A percentile compares a stretch with the other conserved stretches of the same genome.
These are phyloP conservation scores for Ethmia dodecea DNA, from an alignment of 2,888 invertebrate species.

Conservation along the genomic window DNA sequence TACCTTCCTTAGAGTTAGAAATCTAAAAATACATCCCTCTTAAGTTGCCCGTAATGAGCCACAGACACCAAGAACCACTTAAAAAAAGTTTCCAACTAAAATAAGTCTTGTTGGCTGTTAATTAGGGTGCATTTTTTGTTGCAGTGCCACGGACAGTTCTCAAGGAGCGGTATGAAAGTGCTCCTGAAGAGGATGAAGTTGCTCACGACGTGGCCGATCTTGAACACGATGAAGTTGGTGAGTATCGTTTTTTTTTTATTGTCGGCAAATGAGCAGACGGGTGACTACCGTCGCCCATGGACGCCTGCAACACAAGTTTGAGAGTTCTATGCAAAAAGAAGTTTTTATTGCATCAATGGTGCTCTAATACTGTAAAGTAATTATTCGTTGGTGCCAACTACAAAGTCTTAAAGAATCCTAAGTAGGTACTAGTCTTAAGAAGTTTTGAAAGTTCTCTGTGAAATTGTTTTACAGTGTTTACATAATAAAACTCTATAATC, in stretches of 20 bases:
- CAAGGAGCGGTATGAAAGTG: constrained; percentile 88
- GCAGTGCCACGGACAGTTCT: constrained; percentile 90
- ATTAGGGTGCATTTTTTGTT: constrained; percentile 43
- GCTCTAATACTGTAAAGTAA: too few species aligned
- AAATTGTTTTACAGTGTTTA: too few species aligned
- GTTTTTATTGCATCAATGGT: too few species aligned
- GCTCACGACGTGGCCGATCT: constrained; percentile 70
- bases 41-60: constrained; percentile 21
- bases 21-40: constrained; percentile 51
- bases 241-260: constrained; percentile 39
- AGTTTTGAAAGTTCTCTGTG: too few species aligned
- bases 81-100: constrained; percentile 17
- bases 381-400: too few species aligned
- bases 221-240: constrained; percentile 73
- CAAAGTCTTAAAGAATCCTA: too few species aligned
- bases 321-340: too few species aligned
- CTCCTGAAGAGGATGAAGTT: constrained; percentile 87
- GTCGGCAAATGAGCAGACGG: not conserved
- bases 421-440: too few species aligned
- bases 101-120: constrained; percentile 23
- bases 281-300: too few species aligned
- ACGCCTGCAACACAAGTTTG: too few species aligned
- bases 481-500: too few species aligned
- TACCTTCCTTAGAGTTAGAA: too few species aligned
- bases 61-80: constrained; percentile 33